Conservation (phyloP, 2,113 vertebrate species). For the Ophthalmolycus amberensis region DNA sequence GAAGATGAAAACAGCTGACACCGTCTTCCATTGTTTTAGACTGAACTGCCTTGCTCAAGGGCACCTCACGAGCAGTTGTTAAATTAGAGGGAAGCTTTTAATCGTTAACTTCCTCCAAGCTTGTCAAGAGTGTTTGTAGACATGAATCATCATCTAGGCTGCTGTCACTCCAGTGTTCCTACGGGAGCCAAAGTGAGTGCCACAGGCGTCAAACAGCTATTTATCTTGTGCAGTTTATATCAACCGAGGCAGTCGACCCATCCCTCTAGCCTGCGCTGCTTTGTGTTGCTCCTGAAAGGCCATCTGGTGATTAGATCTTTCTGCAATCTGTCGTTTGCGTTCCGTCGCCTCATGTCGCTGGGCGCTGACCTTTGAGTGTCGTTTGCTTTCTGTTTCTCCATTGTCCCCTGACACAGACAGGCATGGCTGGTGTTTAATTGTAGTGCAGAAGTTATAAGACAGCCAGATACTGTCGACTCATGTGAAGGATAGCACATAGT, state of each 20-base stretch:
- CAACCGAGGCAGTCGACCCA: slow-evolving; percentile 17
- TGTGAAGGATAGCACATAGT: not conserved
- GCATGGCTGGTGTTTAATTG: not conserved
- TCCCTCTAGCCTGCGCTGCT: slow-evolving; percentile 1
- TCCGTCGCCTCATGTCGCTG: slow-evolving; percentile 15
- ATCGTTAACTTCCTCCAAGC: not conserved
- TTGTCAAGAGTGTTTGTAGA: not conserved
- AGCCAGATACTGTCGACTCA: not conserved
- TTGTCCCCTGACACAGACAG: not conserved
- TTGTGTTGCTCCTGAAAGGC: slow-evolving; percentile 59
- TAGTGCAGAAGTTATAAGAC: not conserved
- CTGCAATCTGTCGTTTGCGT: slow-evolving; percentile 25
- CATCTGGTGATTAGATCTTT: slow-evolving; percentile 58
- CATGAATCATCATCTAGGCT: not conserved
- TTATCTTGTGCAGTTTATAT: slow-evolving; percentile 37
- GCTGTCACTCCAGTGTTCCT: not conserved
- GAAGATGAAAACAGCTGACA: not conserved
- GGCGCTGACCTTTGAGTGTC: slow-evolving; percentile 60
- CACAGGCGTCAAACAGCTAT: slow-evolving; percentile 15
- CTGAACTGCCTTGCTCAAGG: not conserved
- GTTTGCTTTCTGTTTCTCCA: slow-evolving; percentile 26
- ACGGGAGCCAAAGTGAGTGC: not conserved
- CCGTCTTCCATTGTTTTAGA: not conserved
- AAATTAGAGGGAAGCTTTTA: not conserved
- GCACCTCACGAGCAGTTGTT: not conserved